Evolutionary conservation across 1,140 invertebrate species (phyloP).

Genomic region (Ceratina japonica): DNA sequence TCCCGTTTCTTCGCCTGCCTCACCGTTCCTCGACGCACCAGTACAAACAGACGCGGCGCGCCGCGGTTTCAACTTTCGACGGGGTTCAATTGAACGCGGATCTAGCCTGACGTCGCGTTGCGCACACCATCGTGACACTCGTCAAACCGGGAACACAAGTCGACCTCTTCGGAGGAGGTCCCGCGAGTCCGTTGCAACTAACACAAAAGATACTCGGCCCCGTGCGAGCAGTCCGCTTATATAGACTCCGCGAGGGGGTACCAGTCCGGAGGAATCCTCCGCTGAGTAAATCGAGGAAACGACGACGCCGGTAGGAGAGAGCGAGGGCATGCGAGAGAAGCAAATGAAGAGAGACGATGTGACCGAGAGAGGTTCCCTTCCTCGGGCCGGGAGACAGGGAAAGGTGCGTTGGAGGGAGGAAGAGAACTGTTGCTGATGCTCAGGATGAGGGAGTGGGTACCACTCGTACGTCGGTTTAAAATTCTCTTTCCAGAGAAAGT

Average conservation of each 20-base stretch:
- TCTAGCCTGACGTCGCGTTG: constrained; percentile 59
- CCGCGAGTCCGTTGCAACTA: constrained; percentile 44
- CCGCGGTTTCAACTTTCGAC: neutral
- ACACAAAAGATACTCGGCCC: constrained; percentile 75
- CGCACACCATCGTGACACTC: constrained; percentile 67
- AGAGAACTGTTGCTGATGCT: constrained; percentile 16
- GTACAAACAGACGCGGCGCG: constrained; percentile 36
- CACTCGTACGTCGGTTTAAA: constrained; percentile 66
- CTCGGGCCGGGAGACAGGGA: neutral
- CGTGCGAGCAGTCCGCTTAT: constrained; percentile 71
- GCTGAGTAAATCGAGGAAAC: constrained; percentile 70
- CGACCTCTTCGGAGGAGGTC: constrained; percentile 35
- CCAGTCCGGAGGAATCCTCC: constrained; percentile 44
- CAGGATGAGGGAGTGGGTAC: constrained; percentile 51
- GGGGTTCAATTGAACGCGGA: constrained; percentile 23
- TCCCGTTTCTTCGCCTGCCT: neutral
- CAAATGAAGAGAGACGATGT: constrained; percentile 24
- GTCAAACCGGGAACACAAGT: constrained; percentile 22
- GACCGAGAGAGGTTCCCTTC: constrained; percentile 47
- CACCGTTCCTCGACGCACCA: constrained; percentile 14
- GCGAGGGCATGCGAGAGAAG: constrained; percentile 34
- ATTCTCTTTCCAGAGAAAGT: constrained; percentile 78
- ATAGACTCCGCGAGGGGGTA: constrained; percentile 74
- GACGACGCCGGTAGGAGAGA: constrained; percentile 49
- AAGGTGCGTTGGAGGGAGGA: constrained; percentile 2